A percentile compares a stretch with the other conserved stretches of the same genome.
These are phyloP conservation scores for Balearica regulorum DNA, from an alignment of 2,797 vertebrate genomes.

Conservation along the genomic window DNA sequence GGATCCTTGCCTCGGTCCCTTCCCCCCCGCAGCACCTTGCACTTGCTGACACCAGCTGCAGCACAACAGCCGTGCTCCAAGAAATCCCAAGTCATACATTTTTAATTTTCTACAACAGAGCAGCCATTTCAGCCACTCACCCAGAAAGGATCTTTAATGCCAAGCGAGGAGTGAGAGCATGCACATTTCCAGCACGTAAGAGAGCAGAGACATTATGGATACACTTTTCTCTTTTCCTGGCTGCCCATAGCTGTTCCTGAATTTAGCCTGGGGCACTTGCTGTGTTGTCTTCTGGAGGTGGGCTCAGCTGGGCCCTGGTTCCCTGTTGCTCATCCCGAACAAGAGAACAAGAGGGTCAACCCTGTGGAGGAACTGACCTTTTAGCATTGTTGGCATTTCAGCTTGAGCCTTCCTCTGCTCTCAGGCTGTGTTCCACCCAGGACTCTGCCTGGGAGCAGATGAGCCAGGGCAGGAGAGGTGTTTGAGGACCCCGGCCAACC, in stretches of 20 bases:
- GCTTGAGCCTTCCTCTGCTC: neutral
- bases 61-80: neutral
- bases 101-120: conserved; percentile 18
- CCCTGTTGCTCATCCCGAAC: rapidly evolving
- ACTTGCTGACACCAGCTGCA: neutral
- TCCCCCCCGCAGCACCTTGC: neutral
- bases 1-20: neutral
- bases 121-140: conserved; percentile 3
- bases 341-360: neutral
- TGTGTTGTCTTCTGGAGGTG: neutral
- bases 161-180: neutral
- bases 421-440: rapidly evolving
- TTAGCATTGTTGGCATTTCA: neutral
- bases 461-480: neutral
- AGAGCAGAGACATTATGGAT: neutral
- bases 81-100: conserved; percentile 39
- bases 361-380: neutral
- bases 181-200: neutral
- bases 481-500: rapidly evolving
- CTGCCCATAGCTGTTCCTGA: neutral
- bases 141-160: neutral
- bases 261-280: neutral
- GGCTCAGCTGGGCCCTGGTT: neutral
- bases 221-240: neutral
- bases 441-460: neutral